These are phyloP conservation scores for Homarus gammarus DNA, from an alignment of 2,888 invertebrate species.

Conservation along the genomic window DNA sequence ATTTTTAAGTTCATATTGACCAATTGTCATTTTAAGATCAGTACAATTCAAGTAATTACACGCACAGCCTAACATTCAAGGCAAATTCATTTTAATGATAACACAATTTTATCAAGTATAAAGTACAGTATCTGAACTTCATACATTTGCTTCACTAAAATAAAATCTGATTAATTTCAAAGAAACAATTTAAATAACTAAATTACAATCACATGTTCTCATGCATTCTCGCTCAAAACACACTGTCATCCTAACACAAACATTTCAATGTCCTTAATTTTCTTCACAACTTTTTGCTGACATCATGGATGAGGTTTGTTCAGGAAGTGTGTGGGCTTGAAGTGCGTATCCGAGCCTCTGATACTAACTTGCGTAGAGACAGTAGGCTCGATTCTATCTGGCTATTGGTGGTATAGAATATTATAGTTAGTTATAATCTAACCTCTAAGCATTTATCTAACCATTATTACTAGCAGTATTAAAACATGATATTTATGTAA, in stretches of 20 bases:
- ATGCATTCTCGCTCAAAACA: no score
- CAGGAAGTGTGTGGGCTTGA: background rate
- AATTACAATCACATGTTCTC: no score
- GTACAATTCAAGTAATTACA: no score
- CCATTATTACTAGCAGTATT: background rate
- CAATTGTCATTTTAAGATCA: no score
- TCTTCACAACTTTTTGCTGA: slow-evolving; percentile 7
- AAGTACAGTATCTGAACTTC: no score
- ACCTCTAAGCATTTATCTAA: slow-evolving; percentile 22
- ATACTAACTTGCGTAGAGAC: slow-evolving; percentile 53
- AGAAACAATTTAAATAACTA: no score
- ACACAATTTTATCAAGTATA: no score
- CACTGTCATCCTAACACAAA: background rate
- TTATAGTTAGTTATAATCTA: slow-evolving; percentile 28
- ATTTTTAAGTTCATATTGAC: no score
- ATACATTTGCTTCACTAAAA: no score
- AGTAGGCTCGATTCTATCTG: slow-evolving; percentile 61
- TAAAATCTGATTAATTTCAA: no score
- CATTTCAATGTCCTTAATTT: background rate
- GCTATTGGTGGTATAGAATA: slow-evolving; percentile 57
- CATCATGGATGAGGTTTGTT: background rate
- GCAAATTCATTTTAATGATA: no score
- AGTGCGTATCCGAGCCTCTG: slow-evolving; percentile 40
- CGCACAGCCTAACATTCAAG: no score
- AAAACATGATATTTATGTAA: background rate